phyloP scores from a whole-genome alignment of 2,113 vertebrate species.

The Jacana jacana region DNA sequence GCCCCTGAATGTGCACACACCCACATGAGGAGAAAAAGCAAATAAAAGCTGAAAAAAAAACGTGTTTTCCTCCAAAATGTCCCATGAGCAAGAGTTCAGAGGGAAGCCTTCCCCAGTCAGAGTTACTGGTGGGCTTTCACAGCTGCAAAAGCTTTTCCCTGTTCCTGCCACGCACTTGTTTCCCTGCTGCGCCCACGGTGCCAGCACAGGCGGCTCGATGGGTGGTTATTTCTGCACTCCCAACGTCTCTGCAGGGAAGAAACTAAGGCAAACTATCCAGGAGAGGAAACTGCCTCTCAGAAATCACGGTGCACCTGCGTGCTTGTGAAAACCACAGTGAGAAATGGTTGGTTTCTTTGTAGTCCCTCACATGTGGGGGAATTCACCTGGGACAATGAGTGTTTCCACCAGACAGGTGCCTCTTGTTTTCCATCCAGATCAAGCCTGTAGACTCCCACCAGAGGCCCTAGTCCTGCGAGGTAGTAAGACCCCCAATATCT shows the following conservation, averaged over 20 bases:
- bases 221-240: neutral
- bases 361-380: neutral
- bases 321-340: neutral
- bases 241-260: neutral
- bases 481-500: neutral
- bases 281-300: neutral
- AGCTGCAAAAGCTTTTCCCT: neutral
- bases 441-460: neutral
- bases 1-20: neutral
- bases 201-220: rapidly evolving
- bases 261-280: neutral
- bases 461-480: neutral
- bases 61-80: neutral
- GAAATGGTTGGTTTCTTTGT: neutral
- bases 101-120: neutral
- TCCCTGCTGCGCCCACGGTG: neutral
- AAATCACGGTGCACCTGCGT: neutral
- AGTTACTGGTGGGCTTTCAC: neutral
- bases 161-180: neutral
- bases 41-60: neutral
- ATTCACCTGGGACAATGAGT: neutral
- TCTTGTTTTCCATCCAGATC: neutral
- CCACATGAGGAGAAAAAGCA: neutral
- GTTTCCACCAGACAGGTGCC: neutral
- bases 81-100: neutral